phyloP scores from a whole-genome alignment of 2,888 invertebrate genomes.

The Brachynemurus nebulosus region DNA sequence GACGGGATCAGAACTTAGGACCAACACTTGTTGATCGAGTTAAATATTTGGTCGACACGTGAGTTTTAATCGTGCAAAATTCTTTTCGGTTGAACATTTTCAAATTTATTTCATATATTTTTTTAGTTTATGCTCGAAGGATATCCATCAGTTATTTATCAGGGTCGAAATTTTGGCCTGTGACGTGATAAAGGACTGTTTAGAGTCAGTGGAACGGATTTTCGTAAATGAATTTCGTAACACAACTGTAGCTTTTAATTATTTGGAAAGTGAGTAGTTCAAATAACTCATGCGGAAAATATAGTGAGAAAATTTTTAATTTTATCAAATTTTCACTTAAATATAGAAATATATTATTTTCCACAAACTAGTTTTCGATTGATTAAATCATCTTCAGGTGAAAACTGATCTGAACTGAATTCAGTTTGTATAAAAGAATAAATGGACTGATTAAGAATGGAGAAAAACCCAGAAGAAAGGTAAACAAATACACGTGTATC shows the following conservation, averaged over 20 bases:
- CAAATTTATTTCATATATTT: too few species aligned
- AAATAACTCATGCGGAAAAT: too few species aligned
- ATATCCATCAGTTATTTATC: neutral
- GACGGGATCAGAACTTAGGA: neutral
- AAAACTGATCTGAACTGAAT: too few species aligned
- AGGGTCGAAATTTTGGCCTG: neutral
- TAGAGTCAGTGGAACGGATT: neutral
- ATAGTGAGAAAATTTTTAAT: too few species aligned
- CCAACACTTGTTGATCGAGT: slow-evolving; percentile 2
- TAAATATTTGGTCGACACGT: slow-evolving; percentile 1
- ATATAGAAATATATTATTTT: too few species aligned
- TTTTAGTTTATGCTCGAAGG: slow-evolving; percentile 1
- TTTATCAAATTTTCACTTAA: too few species aligned
- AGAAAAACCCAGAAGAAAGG: too few species aligned
- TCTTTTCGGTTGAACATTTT: neutral
- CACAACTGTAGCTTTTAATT: slow-evolving; percentile 1
- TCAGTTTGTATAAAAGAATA: too few species aligned
- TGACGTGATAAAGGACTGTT: neutral
- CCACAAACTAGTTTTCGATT: too few species aligned
- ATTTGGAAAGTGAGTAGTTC: neutral
- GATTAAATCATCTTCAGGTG: too few species aligned
- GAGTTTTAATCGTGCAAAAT: neutral
- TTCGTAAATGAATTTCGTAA: slow-evolving; percentile 2
- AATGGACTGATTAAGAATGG: too few species aligned
- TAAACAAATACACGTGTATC: too few species aligned